These are phyloP conservation scores for Zeugodacus cucurbitae DNA, from an alignment of 1,140 invertebrate genomes.

Conservation along the genomic window DNA sequence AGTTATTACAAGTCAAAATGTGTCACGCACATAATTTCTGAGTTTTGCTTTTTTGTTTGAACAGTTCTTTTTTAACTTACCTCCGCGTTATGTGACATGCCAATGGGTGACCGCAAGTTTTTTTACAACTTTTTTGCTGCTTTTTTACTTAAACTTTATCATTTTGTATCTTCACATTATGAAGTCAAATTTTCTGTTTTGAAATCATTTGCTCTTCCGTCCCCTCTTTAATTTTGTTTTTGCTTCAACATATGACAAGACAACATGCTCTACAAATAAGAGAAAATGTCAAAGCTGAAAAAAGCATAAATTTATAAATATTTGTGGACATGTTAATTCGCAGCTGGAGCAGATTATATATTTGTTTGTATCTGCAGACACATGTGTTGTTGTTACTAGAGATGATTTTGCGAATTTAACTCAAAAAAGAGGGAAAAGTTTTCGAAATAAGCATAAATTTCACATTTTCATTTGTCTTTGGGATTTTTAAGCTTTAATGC, in stretches of 20 bases:
- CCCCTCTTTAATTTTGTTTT: not conserved
- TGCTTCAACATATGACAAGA: not conserved
- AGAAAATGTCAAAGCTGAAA: not conserved
- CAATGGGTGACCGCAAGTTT: not conserved
- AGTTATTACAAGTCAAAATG: not conserved
- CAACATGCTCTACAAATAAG: not conserved
- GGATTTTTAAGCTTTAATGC: no score
- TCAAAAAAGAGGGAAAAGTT: not conserved
- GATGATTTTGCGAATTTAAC: not conserved
- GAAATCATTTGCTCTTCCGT: not conserved
- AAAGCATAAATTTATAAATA: not conserved
- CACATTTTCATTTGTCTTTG: no score
- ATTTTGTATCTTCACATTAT: not conserved
- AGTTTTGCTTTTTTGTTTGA: not conserved
- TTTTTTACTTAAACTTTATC: not conserved
- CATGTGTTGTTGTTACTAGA: not conserved
- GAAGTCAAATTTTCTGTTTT: not conserved
- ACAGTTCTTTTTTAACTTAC: not conserved
- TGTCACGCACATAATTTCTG: not conserved
- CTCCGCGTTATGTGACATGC: not conserved
- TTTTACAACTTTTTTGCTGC: not conserved
- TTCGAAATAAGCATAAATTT: not conserved
- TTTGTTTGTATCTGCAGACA: not conserved
- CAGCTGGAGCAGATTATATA: not conserved
- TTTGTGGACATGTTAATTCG: not conserved